Evolutionary conservation across 2,797 vertebrate genomes (phyloP).

Genomic region (Geotrypetes seraphini): DNA sequence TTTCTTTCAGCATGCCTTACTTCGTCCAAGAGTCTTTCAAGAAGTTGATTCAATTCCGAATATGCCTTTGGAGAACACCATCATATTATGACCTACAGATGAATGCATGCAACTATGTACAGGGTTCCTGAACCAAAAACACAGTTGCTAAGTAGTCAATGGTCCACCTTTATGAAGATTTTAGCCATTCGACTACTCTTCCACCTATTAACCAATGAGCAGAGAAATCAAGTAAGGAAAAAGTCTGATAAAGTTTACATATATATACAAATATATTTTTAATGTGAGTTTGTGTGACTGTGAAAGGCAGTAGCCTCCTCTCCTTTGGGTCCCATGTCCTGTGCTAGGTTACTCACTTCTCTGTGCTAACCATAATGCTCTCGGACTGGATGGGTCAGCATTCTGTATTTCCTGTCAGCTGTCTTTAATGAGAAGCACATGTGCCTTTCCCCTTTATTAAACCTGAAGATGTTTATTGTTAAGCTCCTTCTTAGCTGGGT

Average conservation of each 20-base stretch:
- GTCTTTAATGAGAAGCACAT: slow-evolving; percentile 75
- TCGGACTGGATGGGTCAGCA: slow-evolving; percentile 58
- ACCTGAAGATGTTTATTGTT: slow-evolving; percentile 53
- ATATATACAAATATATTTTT: too few species aligned
- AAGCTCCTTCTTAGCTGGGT: slow-evolving; percentile 47
- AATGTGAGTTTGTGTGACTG: slow-evolving; percentile 43
- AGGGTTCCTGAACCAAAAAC: slow-evolving; percentile 45
- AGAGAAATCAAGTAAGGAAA: too few species aligned
- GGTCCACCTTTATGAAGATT: too few species aligned
- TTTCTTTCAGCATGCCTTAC: slow-evolving; percentile 25
- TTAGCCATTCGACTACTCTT: too few species aligned
- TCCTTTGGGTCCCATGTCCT: slow-evolving; percentile 19
- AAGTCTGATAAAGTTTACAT: too few species aligned
- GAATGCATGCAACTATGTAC: slow-evolving; percentile 49
- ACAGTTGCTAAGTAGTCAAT: slow-evolving; percentile 23
- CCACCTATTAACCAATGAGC: too few species aligned
- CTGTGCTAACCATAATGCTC: slow-evolving; percentile 41
- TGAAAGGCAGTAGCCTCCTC: slow-evolving; percentile 16
- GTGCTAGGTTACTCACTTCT: slow-evolving; percentile 34
- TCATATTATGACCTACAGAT: slow-evolving; percentile 54
- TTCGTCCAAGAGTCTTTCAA: slow-evolving; percentile 29
- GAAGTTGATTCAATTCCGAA: slow-evolving; percentile 36
- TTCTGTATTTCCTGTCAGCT: slow-evolving; percentile 67
- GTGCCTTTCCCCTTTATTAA: slow-evolving; percentile 51
- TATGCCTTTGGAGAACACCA: slow-evolving; percentile 46